Conservation (phyloP, 2,888 invertebrate species). For the Oscheius sp. region DNA sequence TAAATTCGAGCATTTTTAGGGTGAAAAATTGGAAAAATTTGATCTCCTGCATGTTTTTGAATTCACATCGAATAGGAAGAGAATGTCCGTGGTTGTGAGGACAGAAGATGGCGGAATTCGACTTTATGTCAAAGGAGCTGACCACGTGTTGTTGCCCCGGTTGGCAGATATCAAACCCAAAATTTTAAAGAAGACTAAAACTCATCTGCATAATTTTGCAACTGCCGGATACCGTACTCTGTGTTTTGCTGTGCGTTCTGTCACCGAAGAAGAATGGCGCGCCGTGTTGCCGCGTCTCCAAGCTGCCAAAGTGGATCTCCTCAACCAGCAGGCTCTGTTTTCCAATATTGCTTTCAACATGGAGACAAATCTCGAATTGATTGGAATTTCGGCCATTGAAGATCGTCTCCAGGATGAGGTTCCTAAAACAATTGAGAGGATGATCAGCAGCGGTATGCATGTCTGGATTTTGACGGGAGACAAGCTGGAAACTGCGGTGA, state of each 20-base stretch:
- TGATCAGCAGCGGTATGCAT: slow-evolving; percentile 84
- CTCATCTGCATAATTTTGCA: slow-evolving; percentile 90
- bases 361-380: slow-evolving; percentile 43
- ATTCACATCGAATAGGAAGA: slow-evolving; percentile 87
- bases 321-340: slow-evolving; percentile 21
- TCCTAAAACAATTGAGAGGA: slow-evolving; percentile 91
- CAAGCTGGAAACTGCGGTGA: slow-evolving; percentile 98
- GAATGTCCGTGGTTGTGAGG: slow-evolving; percentile 93
- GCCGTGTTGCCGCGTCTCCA: slow-evolving; percentile 88
- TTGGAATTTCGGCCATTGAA: slow-evolving; percentile 51
- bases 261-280: slow-evolving; percentile 83
- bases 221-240: slow-evolving; percentile 84
- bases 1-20: too few relatives aligned
- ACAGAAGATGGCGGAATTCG: slow-evolving; percentile 81
- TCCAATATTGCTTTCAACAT: slow-evolving; percentile 19
- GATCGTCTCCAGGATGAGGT: slow-evolving; percentile 77
- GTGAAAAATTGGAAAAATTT: slow-evolving; percentile 41
- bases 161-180: slow-evolving; percentile 54
- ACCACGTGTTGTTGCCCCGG: slow-evolving; percentile 46
- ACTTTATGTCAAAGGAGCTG: slow-evolving; percentile 82
- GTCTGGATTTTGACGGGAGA: slow-evolving; percentile 98
- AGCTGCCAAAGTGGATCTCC: slow-evolving; percentile 79
- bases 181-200: slow-evolving; percentile 18
- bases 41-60: slow-evolving; percentile 89
- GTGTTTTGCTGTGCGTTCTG: slow-evolving; percentile 88